These are phyloP conservation scores for Athalia circularis DNA, from an alignment of 2,888 invertebrate genomes.

Conservation along the genomic window DNA sequence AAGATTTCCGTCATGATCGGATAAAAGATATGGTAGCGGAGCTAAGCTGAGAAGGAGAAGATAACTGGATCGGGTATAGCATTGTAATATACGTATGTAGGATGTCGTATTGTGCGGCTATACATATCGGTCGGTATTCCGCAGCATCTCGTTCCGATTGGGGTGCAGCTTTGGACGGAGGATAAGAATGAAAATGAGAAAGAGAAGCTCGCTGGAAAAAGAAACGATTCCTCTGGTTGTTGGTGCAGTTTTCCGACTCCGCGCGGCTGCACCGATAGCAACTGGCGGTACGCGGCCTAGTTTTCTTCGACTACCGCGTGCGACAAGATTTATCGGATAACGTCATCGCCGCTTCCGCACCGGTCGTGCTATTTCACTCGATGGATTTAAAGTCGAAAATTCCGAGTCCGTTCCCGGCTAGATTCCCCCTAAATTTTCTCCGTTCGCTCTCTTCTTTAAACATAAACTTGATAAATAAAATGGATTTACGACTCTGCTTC, in stretches of 20 bases:
- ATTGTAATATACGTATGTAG: no score
- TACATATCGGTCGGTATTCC: no score
- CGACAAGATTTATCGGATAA: slow-evolving; percentile 57
- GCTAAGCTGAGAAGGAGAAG: no score
- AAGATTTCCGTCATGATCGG: no score
- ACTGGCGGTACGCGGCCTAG: slow-evolving; percentile 57
- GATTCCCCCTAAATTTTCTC: not conserved
- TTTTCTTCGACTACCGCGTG: slow-evolving; percentile 53
- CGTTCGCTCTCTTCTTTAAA: no score
- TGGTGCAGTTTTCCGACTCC: slow-evolving; percentile 52
- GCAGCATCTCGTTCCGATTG: no score
- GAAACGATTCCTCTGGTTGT: not conserved
- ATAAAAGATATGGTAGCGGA: no score
- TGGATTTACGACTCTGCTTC: not conserved
- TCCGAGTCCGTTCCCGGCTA: not conserved
- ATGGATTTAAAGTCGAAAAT: slow-evolving; percentile 40
- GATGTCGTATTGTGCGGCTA: no score
- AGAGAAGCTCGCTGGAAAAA: not conserved
- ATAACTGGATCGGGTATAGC: no score
- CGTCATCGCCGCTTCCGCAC: slow-evolving; percentile 58
- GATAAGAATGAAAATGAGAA: no score
- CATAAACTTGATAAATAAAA: no score
- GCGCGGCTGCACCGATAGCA: slow-evolving; percentile 64
- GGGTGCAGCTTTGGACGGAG: no score
- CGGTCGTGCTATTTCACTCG: slow-evolving; percentile 43